Evolutionary conservation across 2,797 vertebrate genomes (phyloP).

Genomic region (Acanthopagrus latus): DNA sequence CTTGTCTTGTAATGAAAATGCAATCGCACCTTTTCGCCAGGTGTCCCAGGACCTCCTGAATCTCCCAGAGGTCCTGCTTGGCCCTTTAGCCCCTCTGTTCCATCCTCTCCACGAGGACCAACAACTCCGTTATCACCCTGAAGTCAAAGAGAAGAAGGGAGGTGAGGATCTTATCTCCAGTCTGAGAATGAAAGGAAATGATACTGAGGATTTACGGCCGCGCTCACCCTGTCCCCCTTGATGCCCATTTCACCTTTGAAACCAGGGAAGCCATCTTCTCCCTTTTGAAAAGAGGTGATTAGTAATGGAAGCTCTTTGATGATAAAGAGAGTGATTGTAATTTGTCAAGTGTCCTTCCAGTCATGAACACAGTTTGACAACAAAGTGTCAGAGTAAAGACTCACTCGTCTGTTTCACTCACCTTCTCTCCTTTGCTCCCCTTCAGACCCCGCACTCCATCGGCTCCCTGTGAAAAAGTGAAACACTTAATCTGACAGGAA

Average conservation of each 20-base stretch:
- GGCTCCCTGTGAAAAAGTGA: conserved; percentile 86
- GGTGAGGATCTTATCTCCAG: neutral
- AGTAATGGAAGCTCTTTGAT: conserved; percentile 32
- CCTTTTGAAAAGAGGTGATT: conserved; percentile 78
- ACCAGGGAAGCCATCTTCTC: conserved; percentile 94
- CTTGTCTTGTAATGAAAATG: conserved; percentile 6
- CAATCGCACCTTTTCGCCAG: conserved; percentile 88
- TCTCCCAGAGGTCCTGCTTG: conserved; percentile 87
- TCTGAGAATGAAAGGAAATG: conserved; percentile 9
- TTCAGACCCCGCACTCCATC: conserved; percentile 93
- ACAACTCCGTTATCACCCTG: conserved; percentile 87
- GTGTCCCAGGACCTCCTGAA: conserved; percentile 80
- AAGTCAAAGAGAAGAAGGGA: neutral
- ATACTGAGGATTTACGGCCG: neutral
- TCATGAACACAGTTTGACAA: conserved; percentile 30
- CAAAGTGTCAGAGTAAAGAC: conserved; percentile 1
- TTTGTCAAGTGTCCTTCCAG: conserved; percentile 22
- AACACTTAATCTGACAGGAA: conserved; percentile 12
- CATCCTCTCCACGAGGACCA: conserved; percentile 91
- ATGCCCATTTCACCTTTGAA: conserved; percentile 92
- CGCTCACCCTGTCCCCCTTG: conserved; percentile 91
- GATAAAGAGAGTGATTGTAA: conserved; percentile 35
- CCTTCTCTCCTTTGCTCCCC: conserved; percentile 95
- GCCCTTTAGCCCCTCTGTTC: conserved; percentile 91
- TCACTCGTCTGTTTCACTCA: conserved; percentile 69